Evolutionary conservation across 2,113 vertebrate species (phyloP).

Genomic region (Cariama cristata): DNA sequence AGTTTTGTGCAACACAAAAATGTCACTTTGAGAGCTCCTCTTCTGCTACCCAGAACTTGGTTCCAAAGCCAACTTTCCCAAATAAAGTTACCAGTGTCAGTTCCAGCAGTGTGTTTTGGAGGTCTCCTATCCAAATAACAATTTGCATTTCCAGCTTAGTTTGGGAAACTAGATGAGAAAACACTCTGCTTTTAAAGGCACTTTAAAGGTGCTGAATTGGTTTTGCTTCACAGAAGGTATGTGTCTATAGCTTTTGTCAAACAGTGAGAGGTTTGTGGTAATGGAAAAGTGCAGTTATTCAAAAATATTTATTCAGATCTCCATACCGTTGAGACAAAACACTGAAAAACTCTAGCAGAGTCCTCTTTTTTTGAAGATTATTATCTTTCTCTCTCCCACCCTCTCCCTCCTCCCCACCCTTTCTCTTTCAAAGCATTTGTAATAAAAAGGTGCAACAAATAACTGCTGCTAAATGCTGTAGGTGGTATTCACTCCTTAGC

Average conservation of each 20-base stretch:
- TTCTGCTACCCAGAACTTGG: neutral
- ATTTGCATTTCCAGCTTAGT: neutral
- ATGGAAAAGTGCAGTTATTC: neutral
- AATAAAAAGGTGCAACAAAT: neutral
- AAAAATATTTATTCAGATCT: neutral
- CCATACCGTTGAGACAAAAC: neutral
- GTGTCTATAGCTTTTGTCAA: neutral
- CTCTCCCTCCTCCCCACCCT: neutral
- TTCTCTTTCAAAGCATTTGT: neutral
- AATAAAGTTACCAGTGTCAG: neutral
- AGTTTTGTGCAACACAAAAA: neutral
- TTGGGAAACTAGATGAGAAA: neutral
- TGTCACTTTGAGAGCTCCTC: neutral
- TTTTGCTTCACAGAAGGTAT: slow-evolving; percentile 21
- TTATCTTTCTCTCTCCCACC: neutral
- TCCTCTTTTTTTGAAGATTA: neutral
- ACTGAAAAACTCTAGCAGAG: neutral
- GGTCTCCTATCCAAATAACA: neutral
- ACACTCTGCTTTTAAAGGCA: neutral
- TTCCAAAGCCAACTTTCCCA: neutral
- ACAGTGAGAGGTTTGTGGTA: neutral
- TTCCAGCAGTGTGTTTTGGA: neutral
- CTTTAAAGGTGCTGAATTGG: neutral
- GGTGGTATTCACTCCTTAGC: neutral
- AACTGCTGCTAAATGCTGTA: neutral